Conservation (phyloP, 2,113 vertebrate genomes). For the Python bivittatus region DNA sequence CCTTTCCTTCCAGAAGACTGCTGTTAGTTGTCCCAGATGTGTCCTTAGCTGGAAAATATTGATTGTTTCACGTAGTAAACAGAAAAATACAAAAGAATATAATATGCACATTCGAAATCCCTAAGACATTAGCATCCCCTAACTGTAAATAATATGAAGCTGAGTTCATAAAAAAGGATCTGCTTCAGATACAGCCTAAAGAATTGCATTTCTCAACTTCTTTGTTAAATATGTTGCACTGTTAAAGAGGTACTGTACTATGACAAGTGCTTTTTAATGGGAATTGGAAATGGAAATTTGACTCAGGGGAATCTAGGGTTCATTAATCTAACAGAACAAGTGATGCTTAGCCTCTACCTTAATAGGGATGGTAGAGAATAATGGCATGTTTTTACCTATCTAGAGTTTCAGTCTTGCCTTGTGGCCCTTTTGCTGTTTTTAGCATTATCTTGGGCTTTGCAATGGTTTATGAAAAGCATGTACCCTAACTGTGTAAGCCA, state of each 20-base stretch:
- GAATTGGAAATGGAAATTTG: not conserved
- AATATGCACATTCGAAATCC: constrained; percentile 41
- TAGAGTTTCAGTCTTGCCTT: not conserved
- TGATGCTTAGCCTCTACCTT: not conserved
- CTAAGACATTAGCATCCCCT: constrained; percentile 39
- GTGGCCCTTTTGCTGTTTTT: not conserved
- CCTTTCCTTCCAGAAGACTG: constrained; percentile 51
- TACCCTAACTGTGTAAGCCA: too few relatives aligned
- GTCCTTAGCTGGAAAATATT: not conserved
- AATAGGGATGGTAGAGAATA: not conserved
- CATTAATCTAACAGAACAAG: not conserved
- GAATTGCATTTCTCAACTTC: constrained; percentile 44
- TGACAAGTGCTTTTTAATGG: not conserved
- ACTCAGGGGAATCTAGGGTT: not conserved
- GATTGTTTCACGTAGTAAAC: constrained; percentile 37
- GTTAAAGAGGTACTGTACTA: not conserved
- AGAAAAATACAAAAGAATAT: constrained; percentile 25
- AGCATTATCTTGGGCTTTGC: not conserved
- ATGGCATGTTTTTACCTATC: not conserved
- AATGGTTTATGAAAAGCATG: not conserved
- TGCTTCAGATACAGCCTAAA: constrained; percentile 37
- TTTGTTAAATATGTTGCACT: constrained; percentile 5
- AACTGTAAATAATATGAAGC: constrained; percentile 45
- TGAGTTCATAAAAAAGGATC: constrained; percentile 60
- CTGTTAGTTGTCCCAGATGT: constrained; percentile 58